Conservation (phyloP, 2,113 vertebrate genomes). For the Morone chrysops region DNA sequence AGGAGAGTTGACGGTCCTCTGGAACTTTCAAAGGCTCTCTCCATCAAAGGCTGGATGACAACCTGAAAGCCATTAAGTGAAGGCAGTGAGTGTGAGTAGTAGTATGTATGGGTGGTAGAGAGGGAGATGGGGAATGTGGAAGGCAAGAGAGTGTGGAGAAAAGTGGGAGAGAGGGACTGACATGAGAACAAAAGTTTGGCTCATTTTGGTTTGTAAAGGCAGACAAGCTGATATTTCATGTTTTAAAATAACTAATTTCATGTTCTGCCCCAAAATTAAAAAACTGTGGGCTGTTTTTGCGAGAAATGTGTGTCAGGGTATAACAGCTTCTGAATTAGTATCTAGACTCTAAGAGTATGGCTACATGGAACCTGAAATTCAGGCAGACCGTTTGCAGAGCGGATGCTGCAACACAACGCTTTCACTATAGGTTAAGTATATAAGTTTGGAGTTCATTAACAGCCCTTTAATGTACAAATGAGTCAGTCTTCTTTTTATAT, state of each 20-base stretch:
- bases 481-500: too few species aligned
- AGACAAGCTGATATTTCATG: neutral
- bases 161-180: constrained; percentile 18
- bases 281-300: neutral
- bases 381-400: too few species aligned
- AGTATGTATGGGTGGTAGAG: constrained; percentile 29
- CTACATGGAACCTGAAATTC: too few species aligned
- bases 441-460: too few species aligned
- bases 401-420: too few species aligned
- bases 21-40: constrained; percentile 54
- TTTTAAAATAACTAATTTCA: neutral
- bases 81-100: constrained; percentile 39
- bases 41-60: constrained; percentile 81
- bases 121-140: constrained; percentile 28
- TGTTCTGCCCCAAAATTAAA: neutral
- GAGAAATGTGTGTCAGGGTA: too few species aligned
- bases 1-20: constrained; percentile 40
- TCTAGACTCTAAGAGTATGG: too few species aligned
- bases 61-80: constrained; percentile 79
- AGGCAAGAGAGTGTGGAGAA: constrained; percentile 11
- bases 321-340: too few species aligned
- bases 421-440: too few species aligned
- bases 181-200: constrained; percentile 8
- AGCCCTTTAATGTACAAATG: too few species aligned
- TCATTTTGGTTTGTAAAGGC: neutral